These are phyloP conservation scores for Orthonychiurus folsomi DNA, from an alignment of 2,888 invertebrate species.

Conservation along the genomic window DNA sequence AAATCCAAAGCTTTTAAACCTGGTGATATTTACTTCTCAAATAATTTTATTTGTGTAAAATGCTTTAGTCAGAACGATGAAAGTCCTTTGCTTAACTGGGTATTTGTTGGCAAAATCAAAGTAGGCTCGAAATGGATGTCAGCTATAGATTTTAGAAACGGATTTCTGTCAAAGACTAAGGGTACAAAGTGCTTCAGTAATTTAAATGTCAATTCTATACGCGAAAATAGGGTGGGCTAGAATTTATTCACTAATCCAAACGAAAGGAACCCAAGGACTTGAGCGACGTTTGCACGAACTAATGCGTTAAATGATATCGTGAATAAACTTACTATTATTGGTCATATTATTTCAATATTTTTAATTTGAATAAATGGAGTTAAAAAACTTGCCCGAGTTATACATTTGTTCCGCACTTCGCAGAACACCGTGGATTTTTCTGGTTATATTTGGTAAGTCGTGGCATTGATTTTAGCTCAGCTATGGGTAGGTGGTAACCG, in stretches of 20 bases:
- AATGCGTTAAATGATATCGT: background rate
- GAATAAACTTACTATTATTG: too few species aligned
- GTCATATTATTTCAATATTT: too few species aligned
- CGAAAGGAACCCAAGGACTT: too few species aligned
- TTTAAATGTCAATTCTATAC: background rate
- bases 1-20: constrained; percentile 13
- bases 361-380: too few species aligned
- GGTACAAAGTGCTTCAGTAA: constrained; percentile 3
- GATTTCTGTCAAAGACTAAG: constrained; percentile 58
- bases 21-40: constrained; percentile 25
- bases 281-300: too few species aligned
- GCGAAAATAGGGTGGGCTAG: background rate
- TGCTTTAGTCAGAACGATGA: constrained; percentile 19
- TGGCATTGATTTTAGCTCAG: too few species aligned
- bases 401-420: too few species aligned
- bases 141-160: constrained; percentile 76
- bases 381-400: too few species aligned
- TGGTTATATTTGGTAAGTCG: too few species aligned
- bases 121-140: constrained; percentile 62
- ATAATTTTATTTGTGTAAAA: constrained; percentile 24
- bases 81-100: constrained; percentile 44
- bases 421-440: too few species aligned
- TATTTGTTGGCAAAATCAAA: constrained; percentile 57
- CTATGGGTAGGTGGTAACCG: too few species aligned
- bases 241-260: background rate